Conservation (phyloP, 2,113 vertebrate species). For the Cololabis saira region DNA sequence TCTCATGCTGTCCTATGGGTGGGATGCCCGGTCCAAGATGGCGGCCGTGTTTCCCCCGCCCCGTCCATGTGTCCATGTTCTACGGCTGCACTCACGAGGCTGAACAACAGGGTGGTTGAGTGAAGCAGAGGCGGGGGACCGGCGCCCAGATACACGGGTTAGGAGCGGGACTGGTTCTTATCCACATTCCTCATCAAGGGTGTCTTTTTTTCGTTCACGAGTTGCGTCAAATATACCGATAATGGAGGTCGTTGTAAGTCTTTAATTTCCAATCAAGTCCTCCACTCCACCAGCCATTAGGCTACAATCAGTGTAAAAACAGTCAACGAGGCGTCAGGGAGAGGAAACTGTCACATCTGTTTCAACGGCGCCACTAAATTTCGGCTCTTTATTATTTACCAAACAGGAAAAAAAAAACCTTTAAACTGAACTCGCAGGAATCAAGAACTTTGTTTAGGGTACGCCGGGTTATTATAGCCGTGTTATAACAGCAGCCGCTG, state of each 20-base stretch:
- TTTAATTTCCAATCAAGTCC: no score
- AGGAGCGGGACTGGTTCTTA: background rate
- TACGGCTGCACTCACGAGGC: conserved; percentile 14
- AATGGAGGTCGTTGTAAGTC: no score
- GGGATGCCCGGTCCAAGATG: no score
- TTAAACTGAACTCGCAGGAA: background rate
- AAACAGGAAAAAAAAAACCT: background rate
- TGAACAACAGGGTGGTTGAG: conserved; percentile 23
- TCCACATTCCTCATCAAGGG: background rate
- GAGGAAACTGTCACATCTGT: conserved; percentile 26
- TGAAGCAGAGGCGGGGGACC: background rate
- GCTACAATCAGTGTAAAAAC: conserved; percentile 1
- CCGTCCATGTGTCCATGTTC: background rate
- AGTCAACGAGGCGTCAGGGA: conserved; percentile 7
- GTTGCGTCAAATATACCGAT: no score
- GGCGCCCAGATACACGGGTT: background rate
- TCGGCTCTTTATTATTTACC: no score
- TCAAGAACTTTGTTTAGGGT: conserved; percentile 48
- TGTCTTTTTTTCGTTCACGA: background rate
- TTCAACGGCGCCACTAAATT: background rate
- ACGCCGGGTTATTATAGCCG: no score
- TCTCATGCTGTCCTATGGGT: no score
- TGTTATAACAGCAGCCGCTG: background rate
- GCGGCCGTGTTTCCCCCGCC: no score
- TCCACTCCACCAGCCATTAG: background rate